Conservation (phyloP, 2,113 vertebrate species). For the Orientallactaga bullata region DNA sequence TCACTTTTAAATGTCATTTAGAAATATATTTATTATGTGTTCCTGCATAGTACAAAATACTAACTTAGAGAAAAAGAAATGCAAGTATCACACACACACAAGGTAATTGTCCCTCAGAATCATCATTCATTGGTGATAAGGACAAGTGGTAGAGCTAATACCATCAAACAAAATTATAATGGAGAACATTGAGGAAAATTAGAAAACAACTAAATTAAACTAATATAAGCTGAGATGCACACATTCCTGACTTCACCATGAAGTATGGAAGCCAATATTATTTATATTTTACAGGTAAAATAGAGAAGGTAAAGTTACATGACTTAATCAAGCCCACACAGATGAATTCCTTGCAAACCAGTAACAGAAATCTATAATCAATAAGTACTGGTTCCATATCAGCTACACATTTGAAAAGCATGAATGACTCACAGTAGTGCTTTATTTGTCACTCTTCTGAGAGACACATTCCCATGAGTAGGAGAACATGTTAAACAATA, state of each 20-base stretch:
- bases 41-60: constrained; percentile 39
- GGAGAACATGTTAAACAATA: not conserved
- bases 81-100: not conserved
- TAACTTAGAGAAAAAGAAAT: constrained; percentile 4
- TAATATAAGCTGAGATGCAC: not conserved
- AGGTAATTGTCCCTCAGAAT: not conserved
- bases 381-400: constrained; percentile 23
- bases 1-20: constrained; percentile 70
- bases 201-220: not conserved
- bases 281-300: not conserved
- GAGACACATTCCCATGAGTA: not conserved
- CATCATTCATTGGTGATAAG: not conserved
- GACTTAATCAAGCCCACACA: not conserved
- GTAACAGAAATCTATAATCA: not conserved
- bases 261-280: not conserved
- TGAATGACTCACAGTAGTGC: not conserved
- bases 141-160: not conserved
- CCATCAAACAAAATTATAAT: not conserved
- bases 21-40: constrained; percentile 49
- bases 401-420: not conserved
- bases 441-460: constrained; percentile 9
- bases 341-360: constrained; percentile 40
- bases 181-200: not conserved
- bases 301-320: not conserved
- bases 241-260: not conserved